Base-by-base conservation (phyloP, 2,113 vertebrate genomes). In the Ameiurus melas region DNA sequence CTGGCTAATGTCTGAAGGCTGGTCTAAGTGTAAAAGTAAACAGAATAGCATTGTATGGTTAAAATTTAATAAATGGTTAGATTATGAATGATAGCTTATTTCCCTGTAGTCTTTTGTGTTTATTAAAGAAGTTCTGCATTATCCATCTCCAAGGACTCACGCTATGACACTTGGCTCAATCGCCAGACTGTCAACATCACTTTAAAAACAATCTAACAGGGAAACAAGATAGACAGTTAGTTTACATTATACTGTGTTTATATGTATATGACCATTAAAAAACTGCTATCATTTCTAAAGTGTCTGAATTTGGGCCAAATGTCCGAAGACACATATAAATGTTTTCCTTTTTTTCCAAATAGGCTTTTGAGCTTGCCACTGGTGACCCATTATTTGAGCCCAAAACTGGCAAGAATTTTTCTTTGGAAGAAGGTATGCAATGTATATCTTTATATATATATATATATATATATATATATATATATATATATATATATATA, bases 301-400 rank as follows among this genome's bases (percentile, higher is more conserved):
- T 71, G 9, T 64, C 25, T n/a, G 0, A 64, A 27, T 64, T 64
- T 64, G 58, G 3, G 1, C 2, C 39, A 77, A 77, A 51, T 77
- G 4, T 77, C 14, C 43, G 16, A 51, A 77, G 22, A 17, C 47
- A 55, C 22, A 84, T 51, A 51, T 33, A 33, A 43, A 13, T 19
- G 43, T n/a, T 89, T 62, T 75, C 90, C 12, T 88, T 89, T 89
- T 57, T 81, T 57, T 0, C 86, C 86, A 55, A 87, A 55, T 83
- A 97, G 97, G 96, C 96, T 60, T 97, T 97, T 93, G 97, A 98
- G 93, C 93, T 97, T 94, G 92, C 94, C 85, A 97, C 96, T 36
- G 96, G 97, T 80, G 94, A 96, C 85, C 43, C 88, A 1, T 93
- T 97, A 12, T 97, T 97, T 92, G 95, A 96, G 82, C 97, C 97